A percentile compares a stretch with the other conserved stretches of the same genome.
These are phyloP conservation scores for Butorides virescens DNA, from an alignment of 2,113 vertebrate species.

Conservation along the genomic window DNA sequence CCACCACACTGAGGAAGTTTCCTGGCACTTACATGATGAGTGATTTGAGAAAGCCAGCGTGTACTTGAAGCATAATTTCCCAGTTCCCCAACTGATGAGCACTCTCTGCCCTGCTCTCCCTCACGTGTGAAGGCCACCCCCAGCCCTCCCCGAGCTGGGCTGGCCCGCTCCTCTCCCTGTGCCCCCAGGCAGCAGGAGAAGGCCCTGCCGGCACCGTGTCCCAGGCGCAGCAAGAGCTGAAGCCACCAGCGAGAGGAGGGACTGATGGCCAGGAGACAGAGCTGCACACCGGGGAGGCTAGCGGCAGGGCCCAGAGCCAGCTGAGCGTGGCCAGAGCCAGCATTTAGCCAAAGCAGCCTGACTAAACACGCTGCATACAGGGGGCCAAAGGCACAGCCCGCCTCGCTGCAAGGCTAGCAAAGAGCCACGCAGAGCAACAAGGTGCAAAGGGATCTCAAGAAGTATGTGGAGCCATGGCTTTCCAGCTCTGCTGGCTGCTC, in stretches of 20 bases:
- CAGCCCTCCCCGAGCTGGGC: background rate
- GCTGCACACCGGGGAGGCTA: accelerated
- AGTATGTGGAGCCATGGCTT: accelerated
- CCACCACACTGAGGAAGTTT: accelerated
- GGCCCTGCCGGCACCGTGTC: accelerated
- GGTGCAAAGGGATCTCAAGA: background rate
- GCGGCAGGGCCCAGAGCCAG: accelerated
- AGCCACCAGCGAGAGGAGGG: accelerated
- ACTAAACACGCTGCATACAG: accelerated
- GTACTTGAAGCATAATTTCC: background rate
- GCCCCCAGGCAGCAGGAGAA: background rate
- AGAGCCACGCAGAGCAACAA: accelerated
- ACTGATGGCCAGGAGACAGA: background rate
- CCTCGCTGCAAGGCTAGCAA: too few species aligned
- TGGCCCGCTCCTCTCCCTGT: background rate
- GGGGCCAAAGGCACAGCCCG: accelerated
- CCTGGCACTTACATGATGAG: accelerated
- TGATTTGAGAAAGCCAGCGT: background rate
- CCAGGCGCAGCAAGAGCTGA: accelerated
- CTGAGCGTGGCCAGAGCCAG: background rate
- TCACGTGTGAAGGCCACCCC: too few species aligned
- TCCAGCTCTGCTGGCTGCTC: background rate
- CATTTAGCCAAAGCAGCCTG: background rate
- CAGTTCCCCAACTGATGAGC: accelerated
- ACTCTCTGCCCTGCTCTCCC: too few species aligned